These are phyloP conservation scores for Eupithecia insigniata DNA, from an alignment of 2,888 invertebrate species.

Conservation along the genomic window DNA sequence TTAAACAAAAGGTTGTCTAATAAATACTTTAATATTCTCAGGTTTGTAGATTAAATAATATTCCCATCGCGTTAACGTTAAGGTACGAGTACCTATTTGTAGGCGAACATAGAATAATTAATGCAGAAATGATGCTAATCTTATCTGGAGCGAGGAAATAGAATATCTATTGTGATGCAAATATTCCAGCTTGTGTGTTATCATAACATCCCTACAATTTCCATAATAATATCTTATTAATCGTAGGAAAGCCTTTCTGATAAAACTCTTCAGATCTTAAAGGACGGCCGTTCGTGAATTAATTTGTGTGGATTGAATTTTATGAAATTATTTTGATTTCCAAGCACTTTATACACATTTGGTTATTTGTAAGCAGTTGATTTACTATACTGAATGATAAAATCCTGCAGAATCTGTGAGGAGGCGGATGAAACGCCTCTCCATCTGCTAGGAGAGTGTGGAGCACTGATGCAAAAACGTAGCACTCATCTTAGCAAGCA, in stretches of 20 bases:
- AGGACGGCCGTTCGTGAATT: not conserved
- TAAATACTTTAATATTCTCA: too few species aligned
- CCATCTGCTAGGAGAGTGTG: too few species aligned
- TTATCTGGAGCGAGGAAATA: not conserved
- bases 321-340: too few species aligned
- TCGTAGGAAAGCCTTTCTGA: not conserved
- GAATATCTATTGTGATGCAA: not conserved
- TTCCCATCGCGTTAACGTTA: not conserved
- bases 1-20: too few species aligned
- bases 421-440: too few species aligned
- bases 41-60: not conserved
- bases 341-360: too few species aligned
- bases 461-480: too few species aligned
- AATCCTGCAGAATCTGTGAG: too few species aligned
- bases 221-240: not conserved
- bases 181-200: not conserved
- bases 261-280: not conserved
- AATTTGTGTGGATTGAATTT: not conserved
- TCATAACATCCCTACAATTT: not conserved
- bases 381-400: too few species aligned
- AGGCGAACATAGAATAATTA: slow-evolving; percentile 6
- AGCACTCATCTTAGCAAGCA: too few species aligned
- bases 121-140: not conserved
- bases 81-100: not conserved
- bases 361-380: too few species aligned